A percentile compares a stretch with the other conserved stretches of the same genome.
Conservation (phyloP, 1,140 invertebrate species). For the Drosophila repletoides region DNA sequence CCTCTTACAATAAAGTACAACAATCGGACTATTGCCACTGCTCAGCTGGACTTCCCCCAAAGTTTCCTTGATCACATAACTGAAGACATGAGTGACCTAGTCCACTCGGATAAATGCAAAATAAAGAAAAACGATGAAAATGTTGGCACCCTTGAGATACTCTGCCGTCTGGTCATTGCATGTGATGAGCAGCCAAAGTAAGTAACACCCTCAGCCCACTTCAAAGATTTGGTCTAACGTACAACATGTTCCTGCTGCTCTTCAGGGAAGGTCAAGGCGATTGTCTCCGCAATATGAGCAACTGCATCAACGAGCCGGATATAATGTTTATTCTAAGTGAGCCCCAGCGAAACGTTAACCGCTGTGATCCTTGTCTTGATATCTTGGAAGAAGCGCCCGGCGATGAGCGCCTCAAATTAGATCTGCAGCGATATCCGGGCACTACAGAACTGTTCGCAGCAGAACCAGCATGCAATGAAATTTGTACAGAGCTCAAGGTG, state of each 20-base stretch:
- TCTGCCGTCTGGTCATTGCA: constrained; percentile 42
- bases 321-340: constrained; percentile 45
- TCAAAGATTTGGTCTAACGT: no score
- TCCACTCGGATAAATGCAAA: constrained; percentile 10
- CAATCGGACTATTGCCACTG: constrained; percentile 10
- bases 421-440: constrained; percentile 40
- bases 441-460: neutral
- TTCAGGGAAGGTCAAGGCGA: constrained; percentile 3
- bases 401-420: constrained; percentile 27
- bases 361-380: constrained; percentile 6
- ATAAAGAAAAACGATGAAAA: neutral
- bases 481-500: constrained; percentile 3
- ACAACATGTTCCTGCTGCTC: no score
- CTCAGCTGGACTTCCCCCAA: constrained; percentile 27
- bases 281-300: neutral
- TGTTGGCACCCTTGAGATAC: constrained; percentile 30
- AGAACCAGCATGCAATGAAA: neutral
- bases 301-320: constrained; percentile 20
- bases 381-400: constrained; percentile 18
- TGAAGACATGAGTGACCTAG: constrained; percentile 38
- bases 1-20: constrained; percentile 12
- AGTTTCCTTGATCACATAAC: constrained; percentile 23
- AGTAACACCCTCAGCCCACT: no score
- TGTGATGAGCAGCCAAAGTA: constrained; percentile 37
- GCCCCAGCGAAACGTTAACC: constrained; percentile 5